Evolutionary conservation across 2,113 vertebrate genomes (phyloP).

Genomic region (Laterallus jamaicensis): DNA sequence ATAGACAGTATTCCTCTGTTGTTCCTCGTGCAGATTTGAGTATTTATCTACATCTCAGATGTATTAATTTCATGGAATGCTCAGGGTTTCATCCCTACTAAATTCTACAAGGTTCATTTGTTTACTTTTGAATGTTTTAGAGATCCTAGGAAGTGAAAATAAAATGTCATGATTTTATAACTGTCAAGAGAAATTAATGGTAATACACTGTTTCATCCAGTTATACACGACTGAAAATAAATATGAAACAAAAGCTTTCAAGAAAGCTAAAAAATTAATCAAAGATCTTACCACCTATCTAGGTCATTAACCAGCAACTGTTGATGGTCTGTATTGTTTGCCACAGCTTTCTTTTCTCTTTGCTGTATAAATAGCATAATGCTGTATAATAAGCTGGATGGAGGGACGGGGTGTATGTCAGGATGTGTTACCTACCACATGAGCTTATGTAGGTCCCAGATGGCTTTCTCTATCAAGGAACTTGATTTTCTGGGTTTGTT

Average conservation of each 20-base stretch:
- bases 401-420: not conserved
- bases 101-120: not conserved
- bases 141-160: not conserved
- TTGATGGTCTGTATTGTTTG: not conserved
- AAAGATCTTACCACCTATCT: not conserved
- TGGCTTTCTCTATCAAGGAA: not conserved
- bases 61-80: not conserved
- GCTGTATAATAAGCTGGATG: not conserved
- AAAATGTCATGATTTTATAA: not conserved
- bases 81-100: not conserved
- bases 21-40: not conserved
- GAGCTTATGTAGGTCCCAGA: not conserved
- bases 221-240: not conserved
- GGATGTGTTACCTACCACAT: not conserved
- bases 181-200: not conserved
- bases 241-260: not conserved
- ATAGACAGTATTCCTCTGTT: not conserved
- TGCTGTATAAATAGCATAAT: not conserved
- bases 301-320: not conserved
- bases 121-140: not conserved
- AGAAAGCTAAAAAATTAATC: not conserved
- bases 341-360: not conserved
- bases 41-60: not conserved
- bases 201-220: not conserved
- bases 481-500: not conserved